Evolutionary conservation across 2,888 invertebrate genomes (phyloP).

Genomic region (Drosophila colorata): DNA sequence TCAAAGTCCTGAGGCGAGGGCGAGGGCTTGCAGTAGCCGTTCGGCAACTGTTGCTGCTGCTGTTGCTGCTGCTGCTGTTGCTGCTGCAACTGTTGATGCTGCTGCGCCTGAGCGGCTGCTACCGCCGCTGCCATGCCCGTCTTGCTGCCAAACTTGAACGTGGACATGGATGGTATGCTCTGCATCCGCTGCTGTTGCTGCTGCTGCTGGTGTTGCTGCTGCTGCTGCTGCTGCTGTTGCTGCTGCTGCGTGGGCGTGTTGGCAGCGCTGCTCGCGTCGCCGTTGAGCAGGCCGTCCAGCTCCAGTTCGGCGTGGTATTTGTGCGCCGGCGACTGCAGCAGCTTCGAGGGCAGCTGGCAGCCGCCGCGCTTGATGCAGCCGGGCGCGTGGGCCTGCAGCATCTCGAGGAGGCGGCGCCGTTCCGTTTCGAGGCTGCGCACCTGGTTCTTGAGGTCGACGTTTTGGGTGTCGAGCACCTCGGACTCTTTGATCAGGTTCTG

Average conservation of each 20-base stretch:
- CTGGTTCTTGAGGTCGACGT: constrained; percentile 93
- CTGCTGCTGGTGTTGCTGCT: constrained; percentile 44
- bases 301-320: constrained; percentile 84
- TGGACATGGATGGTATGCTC: constrained; percentile 84
- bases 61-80: constrained; percentile 60
- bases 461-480: constrained; percentile 93
- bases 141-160: constrained; percentile 81
- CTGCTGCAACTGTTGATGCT: constrained; percentile 58
- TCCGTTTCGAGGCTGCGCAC: constrained; percentile 93
- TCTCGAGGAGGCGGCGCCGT: constrained; percentile 91
- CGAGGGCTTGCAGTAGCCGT: constrained; percentile 85
- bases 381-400: constrained; percentile 91
- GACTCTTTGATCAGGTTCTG: constrained; percentile 94
- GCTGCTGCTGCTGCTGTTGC: constrained; percentile 17
- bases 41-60: constrained; percentile 78
- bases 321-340: constrained; percentile 83
- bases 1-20: constrained; percentile 83
- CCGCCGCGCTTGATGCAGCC: constrained; percentile 87
- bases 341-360: constrained; percentile 81
- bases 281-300: constrained; percentile 62
- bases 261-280: constrained; percentile 34
- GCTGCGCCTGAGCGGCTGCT: constrained; percentile 59
- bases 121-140: constrained; percentile 69
- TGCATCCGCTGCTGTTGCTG: constrained; percentile 74
- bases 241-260: constrained; percentile 20